Evolutionary conservation across 2,888 invertebrate genomes (phyloP), one percentile per base, ranked within the genome.

Genomic region (Didymodactylos carnosus): DNA sequence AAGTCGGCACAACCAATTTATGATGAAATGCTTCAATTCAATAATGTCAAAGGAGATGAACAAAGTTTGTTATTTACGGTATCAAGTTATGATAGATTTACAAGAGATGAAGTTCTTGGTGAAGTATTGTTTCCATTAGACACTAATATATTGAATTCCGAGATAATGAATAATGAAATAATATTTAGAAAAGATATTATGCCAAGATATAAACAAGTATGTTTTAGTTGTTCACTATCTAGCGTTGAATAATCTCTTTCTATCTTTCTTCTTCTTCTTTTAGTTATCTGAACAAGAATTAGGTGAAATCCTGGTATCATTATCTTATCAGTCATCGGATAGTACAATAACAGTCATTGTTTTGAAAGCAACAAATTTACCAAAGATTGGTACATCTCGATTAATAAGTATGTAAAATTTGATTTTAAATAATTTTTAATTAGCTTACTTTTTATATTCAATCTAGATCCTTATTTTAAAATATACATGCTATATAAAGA

Each of bases 261-360:
- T 19, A n/a, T 43, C 3, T 39, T 72, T 70, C 29, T 75, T 72
- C 62, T 75, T 75, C 73, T 75, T 71, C 71, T 76, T 78, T 16
- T 82, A 92, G 91, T 92, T 93, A 84, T 90, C 91, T 76, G 89
- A 90, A 75, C 92, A 93, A 82, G 92, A 93, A 7, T 89, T 94
- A 79, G 95, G 95, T 53, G 95, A 97, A 83, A 87, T 97, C 75
- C 86, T 98, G 80, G 90, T 97, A 76, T 95, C 95, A 0, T 87
- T 98, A 76, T 95, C 95, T 85, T 95, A 95, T 90, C 95, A 98
- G 85, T 94, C 95, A 71, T 93, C 93, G 27, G 92, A 93, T 72
- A 92, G 92, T 81, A 88, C 94, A 75, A 87, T 98, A 79, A 95
- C 95, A 40, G 94, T 94, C 3, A 95, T 97, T 71, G 89, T 98